Evolutionary conservation across 2,113 vertebrate species (phyloP), one percentile per base, ranked within the genome.

Genomic region (Aspiorhynchus laticeps): DNA sequence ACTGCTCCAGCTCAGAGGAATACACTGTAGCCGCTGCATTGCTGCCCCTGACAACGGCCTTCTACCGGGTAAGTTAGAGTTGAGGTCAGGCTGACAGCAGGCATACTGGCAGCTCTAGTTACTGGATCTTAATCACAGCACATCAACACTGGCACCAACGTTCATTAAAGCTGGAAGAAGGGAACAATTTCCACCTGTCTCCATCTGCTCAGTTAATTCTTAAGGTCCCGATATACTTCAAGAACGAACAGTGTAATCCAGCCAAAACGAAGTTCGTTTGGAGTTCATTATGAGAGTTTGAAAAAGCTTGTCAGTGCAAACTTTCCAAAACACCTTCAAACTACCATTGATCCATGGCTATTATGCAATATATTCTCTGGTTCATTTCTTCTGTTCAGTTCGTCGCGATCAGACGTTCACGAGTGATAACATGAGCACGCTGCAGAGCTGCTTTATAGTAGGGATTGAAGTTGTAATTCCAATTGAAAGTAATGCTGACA

Each of bases 1-100:
- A 99, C 93, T 99, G 98, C 90, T 99, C 98, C 69, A 97, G 95
- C 93, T 97, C 97, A 41, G 98, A 99, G 90, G 98, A 99, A 90
- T 99, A 96, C 86, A 96, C 92, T 3, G 96, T 99, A 87, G 98
- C 98, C 88, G 94, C 97, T 84, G 96, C 97, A 0, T 92, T 99
- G 86, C 95, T 99, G 71, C 98, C 98, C 81, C 94, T 99, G 90
- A 97, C 96, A 0, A 98, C 98, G 83, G 97, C 96, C 84, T 99
- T 99, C 94, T 99, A 98, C 90, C 94, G 98, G 96, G 98, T 99
- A 93, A 97, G 97, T 92, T 82, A 76, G 63, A 41, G 53, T 28
- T 53, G 33, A 83, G 74, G 4, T 86, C 87, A 69, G 67, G 26
- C 59, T 67, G n/a, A 43, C 74, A 74, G 69, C 71, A 21, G 71